Conservation (phyloP, 2,113 vertebrate species). For the Perca schrenkii region DNA sequence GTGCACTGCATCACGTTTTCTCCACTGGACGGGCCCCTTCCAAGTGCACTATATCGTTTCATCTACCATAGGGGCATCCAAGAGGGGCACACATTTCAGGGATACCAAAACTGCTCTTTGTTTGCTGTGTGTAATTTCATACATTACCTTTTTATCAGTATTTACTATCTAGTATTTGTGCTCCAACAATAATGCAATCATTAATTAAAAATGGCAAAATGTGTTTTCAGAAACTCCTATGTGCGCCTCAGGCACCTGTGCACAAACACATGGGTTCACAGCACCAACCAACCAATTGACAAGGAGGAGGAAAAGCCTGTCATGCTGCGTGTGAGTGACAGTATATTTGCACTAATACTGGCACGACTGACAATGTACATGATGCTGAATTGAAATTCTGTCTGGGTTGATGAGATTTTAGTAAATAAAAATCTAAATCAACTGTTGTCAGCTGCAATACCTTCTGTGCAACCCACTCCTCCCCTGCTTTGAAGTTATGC, state of each 20-base stretch:
- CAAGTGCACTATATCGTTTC: not conserved
- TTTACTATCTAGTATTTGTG: not conserved
- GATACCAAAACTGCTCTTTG: not conserved
- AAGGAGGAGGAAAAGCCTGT: constrained; percentile 98
- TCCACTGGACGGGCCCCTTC: not conserved
- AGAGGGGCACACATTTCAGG: not conserved
- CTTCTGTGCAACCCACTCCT: not conserved
- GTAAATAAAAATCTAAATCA: not conserved
- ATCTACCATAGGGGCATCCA: too few species aligned
- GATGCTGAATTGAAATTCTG: constrained; percentile 6
- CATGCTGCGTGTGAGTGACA: constrained; percentile 92
- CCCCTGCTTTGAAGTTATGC: not conserved
- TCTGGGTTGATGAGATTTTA: not conserved
- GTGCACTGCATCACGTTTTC: not conserved
- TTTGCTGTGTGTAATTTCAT: not conserved
- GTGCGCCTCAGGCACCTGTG: constrained; percentile 98
- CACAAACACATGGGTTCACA: constrained; percentile 99
- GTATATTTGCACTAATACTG: not conserved
- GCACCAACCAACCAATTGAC: constrained; percentile 99
- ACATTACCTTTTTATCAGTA: not conserved
- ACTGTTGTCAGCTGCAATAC: not conserved
- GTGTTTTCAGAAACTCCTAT: constrained; percentile 91
- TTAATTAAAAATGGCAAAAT: not conserved
- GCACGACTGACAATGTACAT: not conserved
- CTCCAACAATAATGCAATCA: not conserved